Evolutionary conservation across 1,140 invertebrate species (phyloP), one percentile per base, ranked within the genome.

Genomic region (Hylyphantes graminicola): DNA sequence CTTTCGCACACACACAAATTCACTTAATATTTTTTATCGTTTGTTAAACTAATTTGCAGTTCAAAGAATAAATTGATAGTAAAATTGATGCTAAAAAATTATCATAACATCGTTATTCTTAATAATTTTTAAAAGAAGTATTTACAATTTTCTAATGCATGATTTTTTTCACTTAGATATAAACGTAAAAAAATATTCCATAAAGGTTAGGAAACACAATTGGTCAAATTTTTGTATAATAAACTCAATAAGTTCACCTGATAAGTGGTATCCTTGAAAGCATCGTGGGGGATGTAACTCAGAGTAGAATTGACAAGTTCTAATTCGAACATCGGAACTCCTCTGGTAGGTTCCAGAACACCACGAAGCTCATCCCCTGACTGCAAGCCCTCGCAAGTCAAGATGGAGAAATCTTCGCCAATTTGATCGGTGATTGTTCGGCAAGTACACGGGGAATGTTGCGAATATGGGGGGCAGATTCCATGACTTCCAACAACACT

Each of bases 201-300:
- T 35, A 1, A 35, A 35, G 35, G 2, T 17, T 61, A 61, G 57
- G 57, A 6, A 6, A 61, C 17, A 6, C 17, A 61, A 61, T 17
- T 17, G 1, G 17, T 17, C 1, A 15, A 65, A 12, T 65, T 65
- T n/a, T 65, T 65, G 19, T 17, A 21, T 6, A 21, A 11, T 11
- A 4, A 21, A 65, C 5, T n/a, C 4, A 65, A 19, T 11, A 81
- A 59, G 48, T 72, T 83, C 8, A 83, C 80, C 59, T 83, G 59
- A 10, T 74, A 65, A 17, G 59, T 65, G 4, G 80, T 75, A 2
- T 19, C 72, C 48, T 54, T 51, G 74, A 83, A 83, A n/a, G 80
- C 70, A 74, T 74, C 59, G 17, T 75, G 72, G 0, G 80, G 80
- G 11, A 83, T 7, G 10, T 55, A 83, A 9, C 70, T 83, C 15